Base-by-base conservation (phyloP, 2,113 vertebrate species). In the Eptesicus fuscus region DNA sequence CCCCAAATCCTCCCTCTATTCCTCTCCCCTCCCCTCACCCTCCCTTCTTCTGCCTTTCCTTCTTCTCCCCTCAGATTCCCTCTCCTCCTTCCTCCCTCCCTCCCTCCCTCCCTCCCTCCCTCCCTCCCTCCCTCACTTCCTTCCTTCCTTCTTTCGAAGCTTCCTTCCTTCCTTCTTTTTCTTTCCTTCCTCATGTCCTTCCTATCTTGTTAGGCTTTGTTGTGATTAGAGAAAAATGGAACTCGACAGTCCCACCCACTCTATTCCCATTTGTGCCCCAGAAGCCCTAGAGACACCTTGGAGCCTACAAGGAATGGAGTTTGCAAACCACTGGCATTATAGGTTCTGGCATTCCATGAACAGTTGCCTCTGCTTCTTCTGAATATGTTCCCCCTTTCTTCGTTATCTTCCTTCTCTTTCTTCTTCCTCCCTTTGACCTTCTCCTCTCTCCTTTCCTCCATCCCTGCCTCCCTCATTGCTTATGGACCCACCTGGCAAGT, bases 181-280 rank as follows among this genome's bases (percentile, higher is more conserved):
- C 8, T 76, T 47, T 10, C 28, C 4, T 76, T 30, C 42, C 16
- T 76, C 73, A 47, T 74, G 16, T 28, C 18, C 37, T 63, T 63
- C 23, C 22, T 84, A 59, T 83, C 78, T 95, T 73, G 53, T 56
- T 30, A 71, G 32, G 71, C 32, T n/a, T 96, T 78, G 23, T 28
- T 84, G 70, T 83, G 17, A 9, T 79, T 59, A 80, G 17, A 53
- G 28, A 42, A 35, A 35, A 14, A 70, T 49, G 12, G 77, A 59
- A 84, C 30, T 5, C 9, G 0, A 70, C 1, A 40, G 40, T 59
- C 25, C 23, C 53, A 47, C 11, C 28, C 25, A 23, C 53, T 63
- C 61, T 74, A 13, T 53, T 51, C 65, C 59, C 37, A 59, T 11
- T 25, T 35, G 20, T n/a, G 20, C 42, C 37, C 7, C 73, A 80